Evolutionary conservation across 53 echinoderm and acorn worm genomes (phyloP).

Genomic region (Crossaster papposus): DNA sequence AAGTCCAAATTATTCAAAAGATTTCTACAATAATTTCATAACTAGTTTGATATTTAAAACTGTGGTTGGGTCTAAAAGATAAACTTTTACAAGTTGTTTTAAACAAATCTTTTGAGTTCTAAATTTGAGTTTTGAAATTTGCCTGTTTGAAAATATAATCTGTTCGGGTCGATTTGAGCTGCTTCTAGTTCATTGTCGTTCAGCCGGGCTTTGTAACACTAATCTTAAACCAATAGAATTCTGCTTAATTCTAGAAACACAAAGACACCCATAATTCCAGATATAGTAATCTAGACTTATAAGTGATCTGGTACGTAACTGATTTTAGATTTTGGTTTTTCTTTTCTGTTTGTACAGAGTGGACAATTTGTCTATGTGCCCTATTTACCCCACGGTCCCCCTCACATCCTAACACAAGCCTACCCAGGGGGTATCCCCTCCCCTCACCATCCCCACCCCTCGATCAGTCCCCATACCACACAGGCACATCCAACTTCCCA

Average conservation of each 20-base stretch:
- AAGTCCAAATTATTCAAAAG: not conserved
- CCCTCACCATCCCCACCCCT: constrained; percentile 45
- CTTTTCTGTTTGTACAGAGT: constrained; percentile 37
- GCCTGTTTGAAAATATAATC: too few species aligned
- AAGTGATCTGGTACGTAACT: not conserved
- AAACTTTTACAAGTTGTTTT: not conserved
- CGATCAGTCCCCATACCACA: constrained; percentile 59
- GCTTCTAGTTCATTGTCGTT: too few species aligned
- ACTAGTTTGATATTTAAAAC: not conserved
- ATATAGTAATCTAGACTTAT: not conserved
- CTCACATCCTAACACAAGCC: constrained; percentile 45
- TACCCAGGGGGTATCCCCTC: constrained; percentile 43
- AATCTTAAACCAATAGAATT: too few species aligned
- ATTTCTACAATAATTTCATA: not conserved
- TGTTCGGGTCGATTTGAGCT: too few species aligned
- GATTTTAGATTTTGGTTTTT: not conserved
- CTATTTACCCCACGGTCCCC: constrained; percentile 34
- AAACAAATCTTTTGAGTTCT: too few species aligned
- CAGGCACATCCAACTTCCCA: constrained; percentile 42
- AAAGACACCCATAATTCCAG: not conserved
- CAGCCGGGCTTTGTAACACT: too few species aligned
- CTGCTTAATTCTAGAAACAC: too few species aligned
- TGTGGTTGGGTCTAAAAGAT: not conserved
- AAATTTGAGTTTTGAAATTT: too few species aligned
- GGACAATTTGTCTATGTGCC: constrained; percentile 55